phyloP scores from a whole-genome alignment of 2,113 vertebrate species.

The Indicator indicator region DNA sequence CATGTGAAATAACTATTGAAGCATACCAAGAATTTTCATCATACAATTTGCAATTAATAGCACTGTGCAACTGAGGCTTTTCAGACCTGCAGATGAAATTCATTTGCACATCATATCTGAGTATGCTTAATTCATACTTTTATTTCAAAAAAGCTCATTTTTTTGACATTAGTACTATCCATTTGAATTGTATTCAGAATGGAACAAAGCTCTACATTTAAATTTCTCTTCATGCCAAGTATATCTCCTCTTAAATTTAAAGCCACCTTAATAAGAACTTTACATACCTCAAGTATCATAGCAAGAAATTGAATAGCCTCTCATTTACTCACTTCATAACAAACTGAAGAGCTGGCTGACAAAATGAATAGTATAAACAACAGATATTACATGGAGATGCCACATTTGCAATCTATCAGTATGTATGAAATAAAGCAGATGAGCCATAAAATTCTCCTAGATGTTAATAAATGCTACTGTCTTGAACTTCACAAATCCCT shows the following conservation, averaged over 20 bases:
- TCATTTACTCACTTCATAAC: constrained; percentile 10
- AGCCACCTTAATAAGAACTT: not conserved
- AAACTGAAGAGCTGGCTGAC: not conserved
- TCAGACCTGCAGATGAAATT: constrained; percentile 50
- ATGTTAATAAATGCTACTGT: not conserved
- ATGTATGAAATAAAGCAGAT: constrained; percentile 32
- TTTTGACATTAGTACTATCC: constrained; percentile 55
- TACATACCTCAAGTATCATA: not conserved
- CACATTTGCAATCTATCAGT: constrained; percentile 12
- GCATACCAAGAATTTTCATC: constrained; percentile 37
- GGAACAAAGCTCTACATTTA: constrained; percentile 13
- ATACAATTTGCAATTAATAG: constrained; percentile 55
- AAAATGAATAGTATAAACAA: not conserved
- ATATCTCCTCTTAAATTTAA: not conserved
- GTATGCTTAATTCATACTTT: constrained; percentile 58
- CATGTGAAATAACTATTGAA: constrained; percentile 57
- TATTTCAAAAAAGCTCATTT: constrained; percentile 17
- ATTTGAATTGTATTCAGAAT: constrained; percentile 45
- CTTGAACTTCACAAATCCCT: not conserved
- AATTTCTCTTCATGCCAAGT: not conserved
- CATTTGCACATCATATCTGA: constrained; percentile 62
- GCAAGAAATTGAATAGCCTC: not conserved
- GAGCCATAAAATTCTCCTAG: constrained; percentile 3
- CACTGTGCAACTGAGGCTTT: constrained; percentile 41
- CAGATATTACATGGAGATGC: constrained; percentile 18